Percentiles rank a stretch among this genome's conserved stretches.
Conservation (phyloP, 1,140 invertebrate genomes). For the Cydia splendana region DNA sequence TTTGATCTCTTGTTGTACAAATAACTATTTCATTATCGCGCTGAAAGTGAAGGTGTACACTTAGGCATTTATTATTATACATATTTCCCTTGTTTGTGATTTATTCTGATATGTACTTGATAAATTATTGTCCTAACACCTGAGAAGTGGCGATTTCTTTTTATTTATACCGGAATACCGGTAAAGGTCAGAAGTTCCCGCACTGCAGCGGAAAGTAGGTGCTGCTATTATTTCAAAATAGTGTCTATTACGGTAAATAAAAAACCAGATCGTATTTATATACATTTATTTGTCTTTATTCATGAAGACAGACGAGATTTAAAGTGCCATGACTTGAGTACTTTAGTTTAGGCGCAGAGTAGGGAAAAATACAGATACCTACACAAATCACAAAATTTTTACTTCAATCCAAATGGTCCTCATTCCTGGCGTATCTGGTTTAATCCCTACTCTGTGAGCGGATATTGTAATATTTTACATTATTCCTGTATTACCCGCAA, state of each 20-base stretch:
- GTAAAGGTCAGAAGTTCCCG: too few relatives aligned
- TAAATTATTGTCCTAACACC: too few relatives aligned
- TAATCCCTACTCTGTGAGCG: neutral
- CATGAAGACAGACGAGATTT: slow-evolving; percentile 34
- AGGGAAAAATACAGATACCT: neutral
- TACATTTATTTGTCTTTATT: slow-evolving; percentile 38
- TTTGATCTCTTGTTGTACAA: too few relatives aligned
- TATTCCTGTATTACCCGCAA: neutral
- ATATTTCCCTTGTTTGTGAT: neutral
- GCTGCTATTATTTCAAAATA: too few relatives aligned
- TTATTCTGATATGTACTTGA: too few relatives aligned
- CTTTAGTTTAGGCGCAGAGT: neutral
- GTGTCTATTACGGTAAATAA: neutral
- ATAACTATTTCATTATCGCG: too few relatives aligned
- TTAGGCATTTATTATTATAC: neutral
- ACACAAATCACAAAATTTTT: neutral
- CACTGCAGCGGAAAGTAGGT: too few relatives aligned
- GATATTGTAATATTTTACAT: neutral
- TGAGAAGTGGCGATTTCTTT: too few relatives aligned
- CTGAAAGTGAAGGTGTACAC: too few relatives aligned
- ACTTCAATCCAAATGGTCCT: neutral
- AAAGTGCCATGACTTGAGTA: slow-evolving; percentile 28
- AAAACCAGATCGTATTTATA: slow-evolving; percentile 29
- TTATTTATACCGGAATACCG: too few relatives aligned
- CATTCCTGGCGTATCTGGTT: neutral